Base-by-base conservation (phyloP, 2,888 invertebrate genomes). In the Acrobasis suavella region DNA sequence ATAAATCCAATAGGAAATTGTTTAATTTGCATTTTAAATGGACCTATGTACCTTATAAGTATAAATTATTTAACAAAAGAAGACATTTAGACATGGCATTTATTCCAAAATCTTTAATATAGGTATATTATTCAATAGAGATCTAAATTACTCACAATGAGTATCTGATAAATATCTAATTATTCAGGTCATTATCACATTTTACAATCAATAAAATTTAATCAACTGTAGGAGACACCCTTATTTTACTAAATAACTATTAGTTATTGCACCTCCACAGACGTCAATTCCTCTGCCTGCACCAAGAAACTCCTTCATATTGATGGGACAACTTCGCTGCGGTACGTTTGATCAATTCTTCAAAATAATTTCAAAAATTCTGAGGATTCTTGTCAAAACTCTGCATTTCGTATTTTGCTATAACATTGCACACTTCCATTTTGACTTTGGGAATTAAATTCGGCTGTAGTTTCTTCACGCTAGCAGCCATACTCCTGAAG, bases 361-460 rank as follows among this genome's bases (percentile, higher is more conserved):
- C 17, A 39, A 10, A 52, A 50, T 16, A 2, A 37, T 37, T 22
- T 64, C 63, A 73, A 54, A 63, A 72, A 62, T 70, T 75, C 62
- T 75, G 69, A 52, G 70, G 64, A 62, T 77, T 86, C 67, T 86
- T 91, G 46, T 90, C 89, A 72, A 89, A 91, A 77, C 85, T 91
- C 69, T 91, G 91, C 91, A 92, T 91, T 79, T 92, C 92, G 74
- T 92, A 92, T 71, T 91, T 92, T 0, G 92, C 92, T 62, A 92
- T 91, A 7, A 92, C 91, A 78, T 90, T 92, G 67, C 92, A 92
- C 17, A 92, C 92, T 76, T 92, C 92, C 92, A 92, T 91, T 69
- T 92, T 92, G 0, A 91, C 91, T 80, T 91, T 91, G 22, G 92
- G 92, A 72, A 92, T 91, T 68, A 92, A 76, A 73, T 87, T 90